phyloP scores from a whole-genome alignment of 1,140 invertebrate genomes.

The Drosophila nikananu region DNA sequence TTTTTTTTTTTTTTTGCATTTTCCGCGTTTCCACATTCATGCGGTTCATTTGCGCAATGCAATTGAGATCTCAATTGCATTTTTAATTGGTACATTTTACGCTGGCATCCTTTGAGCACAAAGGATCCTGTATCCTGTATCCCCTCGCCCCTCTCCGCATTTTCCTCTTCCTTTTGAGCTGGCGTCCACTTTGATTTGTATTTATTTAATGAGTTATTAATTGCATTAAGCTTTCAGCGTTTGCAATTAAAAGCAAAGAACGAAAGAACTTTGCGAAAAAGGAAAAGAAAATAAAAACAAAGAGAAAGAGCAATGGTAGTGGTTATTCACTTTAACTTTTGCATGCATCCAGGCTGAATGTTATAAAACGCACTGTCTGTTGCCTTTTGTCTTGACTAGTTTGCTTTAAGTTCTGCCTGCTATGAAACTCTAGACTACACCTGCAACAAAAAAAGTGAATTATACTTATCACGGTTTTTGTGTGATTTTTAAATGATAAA shows the following conservation, averaged over 20 bases:
- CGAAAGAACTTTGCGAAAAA: conserved; percentile 6
- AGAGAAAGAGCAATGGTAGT: not conserved
- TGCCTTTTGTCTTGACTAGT: not conserved
- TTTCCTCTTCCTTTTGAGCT: conserved; percentile 30
- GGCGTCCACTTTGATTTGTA: conserved; percentile 78
- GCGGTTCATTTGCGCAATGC: conserved; percentile 77
- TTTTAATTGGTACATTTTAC: conserved; percentile 84
- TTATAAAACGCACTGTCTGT: conserved; percentile 4
- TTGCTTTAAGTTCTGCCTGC: not conserved
- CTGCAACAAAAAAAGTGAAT: not conserved
- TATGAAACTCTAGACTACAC: not conserved
- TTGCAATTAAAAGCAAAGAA: conserved; percentile 34
- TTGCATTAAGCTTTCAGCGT: conserved; percentile 67
- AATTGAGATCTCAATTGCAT: conserved; percentile 74
- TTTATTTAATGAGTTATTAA: conserved; percentile 84
- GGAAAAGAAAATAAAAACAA: not conserved
- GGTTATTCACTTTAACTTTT: conserved; percentile 1
- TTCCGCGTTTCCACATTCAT: conserved; percentile 35
- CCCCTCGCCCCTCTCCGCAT: not conserved
- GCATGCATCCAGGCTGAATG: conserved; percentile 9
- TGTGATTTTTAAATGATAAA: conserved; percentile 1
- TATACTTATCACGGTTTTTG: conserved; percentile 15
- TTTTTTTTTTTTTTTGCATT: conserved; percentile 14
- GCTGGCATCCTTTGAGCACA: conserved; percentile 68
- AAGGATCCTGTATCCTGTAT: conserved; percentile 31